Evolutionary conservation across 2,113 vertebrate genomes (phyloP), one percentile per base, ranked within the genome.

Genomic region (Otus sunia): DNA sequence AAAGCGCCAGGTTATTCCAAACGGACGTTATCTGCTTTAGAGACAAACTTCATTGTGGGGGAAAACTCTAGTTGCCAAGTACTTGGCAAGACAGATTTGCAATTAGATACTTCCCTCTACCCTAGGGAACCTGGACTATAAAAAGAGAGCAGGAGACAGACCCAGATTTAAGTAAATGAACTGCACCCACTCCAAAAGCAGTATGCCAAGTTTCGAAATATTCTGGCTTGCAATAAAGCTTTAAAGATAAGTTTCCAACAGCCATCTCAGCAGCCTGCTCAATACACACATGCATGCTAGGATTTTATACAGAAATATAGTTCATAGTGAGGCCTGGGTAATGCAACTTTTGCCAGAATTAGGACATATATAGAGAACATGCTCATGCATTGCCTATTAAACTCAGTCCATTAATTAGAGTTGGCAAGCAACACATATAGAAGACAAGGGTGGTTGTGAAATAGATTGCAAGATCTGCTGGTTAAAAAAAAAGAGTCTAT

Each of bases 161-260:
- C 62, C 36, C 22, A 8, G 37, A 79, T 93, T 92, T 86, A 87
- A 76, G 39, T 5, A 63, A 82, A 87, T 53, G 52, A 82, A 39
- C 69, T 95, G 95, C 84, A 92, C 91, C 91, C 84, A 82, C 84
- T 96, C 95, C 81, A 78, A 82, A 91, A 59, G 55, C 77, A 73
- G 34, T 29, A 56, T 50, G 91, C 91, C 97, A 97, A 91, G 41
- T 96, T 95, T 91, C 78, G 91, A 36, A 78, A 80, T 63, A 62
- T 11, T 75, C 69, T 83, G 86, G 37, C 77, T 94, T 82, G 77
- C 77, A 92, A 15, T 27, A 16, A 74, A 78, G 43, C 76, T 94
- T 83, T 80, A 78, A 60, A 96, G 94, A 89, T 60, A 85, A 67
- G 27, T 81, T 94, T 93, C 56, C 83, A 95, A 72, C 59, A 92